Percentiles rank a stretch among this genome's conserved stretches.
phyloP scores from a whole-genome alignment of 2,888 invertebrate species.

The Acanthacorydalis orientalis region DNA sequence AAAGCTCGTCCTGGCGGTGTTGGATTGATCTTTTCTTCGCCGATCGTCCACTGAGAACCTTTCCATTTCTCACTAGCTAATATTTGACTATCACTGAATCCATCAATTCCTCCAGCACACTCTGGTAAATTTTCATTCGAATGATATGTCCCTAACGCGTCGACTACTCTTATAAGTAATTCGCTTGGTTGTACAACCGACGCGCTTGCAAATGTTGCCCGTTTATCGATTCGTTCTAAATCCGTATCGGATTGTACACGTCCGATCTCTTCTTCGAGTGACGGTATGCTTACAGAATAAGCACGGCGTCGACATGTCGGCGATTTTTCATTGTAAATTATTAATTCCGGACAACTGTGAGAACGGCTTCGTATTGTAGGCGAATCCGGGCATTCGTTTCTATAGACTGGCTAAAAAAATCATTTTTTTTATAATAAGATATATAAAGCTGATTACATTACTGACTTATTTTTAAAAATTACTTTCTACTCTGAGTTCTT shows the following conservation, averaged over 20 bases:
- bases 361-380: constrained; percentile 32
- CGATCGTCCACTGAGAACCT: constrained; percentile 34
- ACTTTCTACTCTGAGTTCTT: no score
- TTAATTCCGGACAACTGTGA: constrained; percentile 56
- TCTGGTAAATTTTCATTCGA: constrained; percentile 13
- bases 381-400: constrained; percentile 32
- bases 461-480: no score
- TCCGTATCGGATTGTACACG: constrained; percentile 66
- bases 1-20: constrained; percentile 26
- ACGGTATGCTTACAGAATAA: constrained; percentile 41
- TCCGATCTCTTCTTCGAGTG: constrained; percentile 23
- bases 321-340: constrained; percentile 36
- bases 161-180: constrained; percentile 57
- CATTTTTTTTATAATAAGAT: no score
- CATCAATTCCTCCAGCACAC: constrained; percentile 34
- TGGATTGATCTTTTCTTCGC: constrained; percentile 21
- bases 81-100: constrained; percentile 59
- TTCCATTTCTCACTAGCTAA: constrained; percentile 44
- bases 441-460: no score
- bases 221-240: constrained; percentile 58
- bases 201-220: constrained; percentile 55
- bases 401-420: constrained; percentile 54
- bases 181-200: constrained; percentile 60
- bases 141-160: constrained; percentile 48
- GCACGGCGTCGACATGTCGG: constrained; percentile 38